A percentile compares a stretch with the other conserved stretches of the same genome.
phyloP scores from a whole-genome alignment of 1,140 invertebrate genomes.

The Solenopsis fugax region DNA sequence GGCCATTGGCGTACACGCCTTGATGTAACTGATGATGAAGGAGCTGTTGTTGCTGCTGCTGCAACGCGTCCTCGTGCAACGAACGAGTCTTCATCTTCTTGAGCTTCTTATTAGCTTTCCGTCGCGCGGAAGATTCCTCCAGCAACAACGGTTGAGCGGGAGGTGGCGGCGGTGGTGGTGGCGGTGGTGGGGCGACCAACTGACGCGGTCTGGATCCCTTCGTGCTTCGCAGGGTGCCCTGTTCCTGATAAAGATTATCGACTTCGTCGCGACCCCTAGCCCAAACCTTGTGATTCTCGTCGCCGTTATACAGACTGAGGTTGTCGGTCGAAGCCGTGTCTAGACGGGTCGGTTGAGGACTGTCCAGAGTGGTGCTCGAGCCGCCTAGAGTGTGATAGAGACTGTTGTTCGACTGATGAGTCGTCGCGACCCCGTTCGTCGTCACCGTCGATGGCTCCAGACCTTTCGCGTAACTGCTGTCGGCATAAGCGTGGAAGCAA shows the following conservation, averaged over 20 bases:
- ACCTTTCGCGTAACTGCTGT: slow-evolving; percentile 96
- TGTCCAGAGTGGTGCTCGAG: slow-evolving; percentile 85
- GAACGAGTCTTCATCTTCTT: slow-evolving; percentile 84
- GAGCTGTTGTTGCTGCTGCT: slow-evolving; percentile 70
- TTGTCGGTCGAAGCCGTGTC: slow-evolving; percentile 90
- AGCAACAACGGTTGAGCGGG: slow-evolving; percentile 83
- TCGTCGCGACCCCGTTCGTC: slow-evolving; percentile 80
- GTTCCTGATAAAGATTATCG: slow-evolving; percentile 91
- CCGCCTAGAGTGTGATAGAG: slow-evolving; percentile 84
- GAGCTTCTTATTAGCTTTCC: slow-evolving; percentile 86
- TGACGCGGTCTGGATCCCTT: slow-evolving; percentile 93
- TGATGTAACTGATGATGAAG: slow-evolving; percentile 80
- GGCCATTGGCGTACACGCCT: slow-evolving; percentile 82
- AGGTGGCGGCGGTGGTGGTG: slow-evolving; percentile 89
- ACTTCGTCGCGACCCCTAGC: slow-evolving; percentile 92
- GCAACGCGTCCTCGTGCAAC: slow-evolving; percentile 80
- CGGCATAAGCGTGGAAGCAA: slow-evolving; percentile 98
- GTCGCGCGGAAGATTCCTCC: slow-evolving; percentile 81
- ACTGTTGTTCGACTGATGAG: slow-evolving; percentile 79
- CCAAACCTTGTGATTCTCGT: slow-evolving; percentile 98
- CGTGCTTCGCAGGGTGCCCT: slow-evolving; percentile 90
- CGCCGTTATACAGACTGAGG: slow-evolving; percentile 93
- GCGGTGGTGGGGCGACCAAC: slow-evolving; percentile 93
- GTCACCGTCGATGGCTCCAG: slow-evolving; percentile 88
- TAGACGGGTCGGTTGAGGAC: slow-evolving; percentile 85